Conservation (phyloP, 2,113 vertebrate species). For the Cephalopholis sonnerati region DNA sequence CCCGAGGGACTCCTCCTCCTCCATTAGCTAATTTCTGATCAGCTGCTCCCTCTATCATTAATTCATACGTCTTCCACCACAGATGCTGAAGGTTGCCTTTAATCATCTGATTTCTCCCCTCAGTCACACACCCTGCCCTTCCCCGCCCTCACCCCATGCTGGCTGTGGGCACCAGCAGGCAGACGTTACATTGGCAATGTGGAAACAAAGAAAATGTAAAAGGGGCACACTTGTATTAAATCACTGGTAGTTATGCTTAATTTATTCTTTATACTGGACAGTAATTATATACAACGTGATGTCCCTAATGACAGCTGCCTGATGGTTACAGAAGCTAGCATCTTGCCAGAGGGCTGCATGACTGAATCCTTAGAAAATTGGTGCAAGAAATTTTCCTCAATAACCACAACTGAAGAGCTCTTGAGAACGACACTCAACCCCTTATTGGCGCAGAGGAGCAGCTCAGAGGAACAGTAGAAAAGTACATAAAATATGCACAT, state of each 20-base stretch:
- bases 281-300: background rate
- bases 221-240: background rate
- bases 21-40: conserved; percentile 85
- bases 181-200: conserved; percentile 5
- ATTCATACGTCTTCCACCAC: conserved; percentile 78
- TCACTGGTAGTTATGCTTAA: background rate
- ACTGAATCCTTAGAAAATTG: conserved; percentile 28
- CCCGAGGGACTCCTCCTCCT: conserved; percentile 68
- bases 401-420: background rate
- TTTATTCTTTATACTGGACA: background rate
- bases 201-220: conserved; percentile 61
- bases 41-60: conserved; percentile 82
- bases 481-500: background rate
- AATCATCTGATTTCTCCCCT: conserved; percentile 75
- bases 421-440: background rate
- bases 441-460: background rate
- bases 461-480: background rate
- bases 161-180: conserved; percentile 23
- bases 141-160: conserved; percentile 41
- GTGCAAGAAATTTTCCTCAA: conserved; percentile 2
- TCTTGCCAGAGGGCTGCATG: background rate
- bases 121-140: conserved; percentile 31
- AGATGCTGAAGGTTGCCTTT: conserved; percentile 76
- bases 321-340: background rate
- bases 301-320: background rate